Evolutionary conservation across 2,888 invertebrate genomes (phyloP).

Genomic region (Drosophila differens): DNA sequence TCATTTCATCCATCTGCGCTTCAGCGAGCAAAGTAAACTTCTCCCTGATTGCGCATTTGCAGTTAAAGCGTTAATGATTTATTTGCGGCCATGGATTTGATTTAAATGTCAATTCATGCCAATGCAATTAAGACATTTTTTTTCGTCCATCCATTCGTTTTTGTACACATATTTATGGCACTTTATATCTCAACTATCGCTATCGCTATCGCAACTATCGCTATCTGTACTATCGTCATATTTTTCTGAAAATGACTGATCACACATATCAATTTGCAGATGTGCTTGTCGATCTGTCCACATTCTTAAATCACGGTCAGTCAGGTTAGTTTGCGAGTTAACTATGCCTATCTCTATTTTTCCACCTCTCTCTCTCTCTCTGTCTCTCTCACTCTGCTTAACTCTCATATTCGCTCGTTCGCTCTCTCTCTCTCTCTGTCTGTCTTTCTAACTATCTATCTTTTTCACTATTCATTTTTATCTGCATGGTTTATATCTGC

Average conservation of each 20-base stretch:
- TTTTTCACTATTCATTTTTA: conserved; percentile 41
- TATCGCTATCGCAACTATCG: conserved; percentile 3
- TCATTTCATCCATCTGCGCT: conserved; percentile 35
- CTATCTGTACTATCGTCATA: conserved; percentile 31
- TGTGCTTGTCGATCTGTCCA: conserved; percentile 85
- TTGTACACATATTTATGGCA: not conserved
- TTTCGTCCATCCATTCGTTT: not conserved
- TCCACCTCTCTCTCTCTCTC: conserved; percentile 11
- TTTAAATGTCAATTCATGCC: conserved; percentile 55
- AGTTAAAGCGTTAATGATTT: conserved; percentile 78
- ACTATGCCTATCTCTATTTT: conserved; percentile 26
- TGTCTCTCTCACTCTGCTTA: conserved; percentile 21
- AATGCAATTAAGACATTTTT: conserved; percentile 19
- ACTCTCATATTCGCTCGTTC: conserved; percentile 14
- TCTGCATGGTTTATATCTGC: conserved; percentile 60
- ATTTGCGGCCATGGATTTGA: conserved; percentile 70
- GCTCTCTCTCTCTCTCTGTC: conserved; percentile 25
- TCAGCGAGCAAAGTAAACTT: conserved; percentile 56
- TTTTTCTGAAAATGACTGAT: conserved; percentile 56
- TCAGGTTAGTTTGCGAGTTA: conserved; percentile 84
- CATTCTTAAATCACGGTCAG: conserved; percentile 85
- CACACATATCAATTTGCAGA: conserved; percentile 83
- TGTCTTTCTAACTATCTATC: conserved; percentile 15
- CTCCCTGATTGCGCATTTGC: conserved; percentile 67
- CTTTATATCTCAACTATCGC: not conserved